Conservation (phyloP, 2,797 vertebrate species). For the Hydrolagus colliei region DNA sequence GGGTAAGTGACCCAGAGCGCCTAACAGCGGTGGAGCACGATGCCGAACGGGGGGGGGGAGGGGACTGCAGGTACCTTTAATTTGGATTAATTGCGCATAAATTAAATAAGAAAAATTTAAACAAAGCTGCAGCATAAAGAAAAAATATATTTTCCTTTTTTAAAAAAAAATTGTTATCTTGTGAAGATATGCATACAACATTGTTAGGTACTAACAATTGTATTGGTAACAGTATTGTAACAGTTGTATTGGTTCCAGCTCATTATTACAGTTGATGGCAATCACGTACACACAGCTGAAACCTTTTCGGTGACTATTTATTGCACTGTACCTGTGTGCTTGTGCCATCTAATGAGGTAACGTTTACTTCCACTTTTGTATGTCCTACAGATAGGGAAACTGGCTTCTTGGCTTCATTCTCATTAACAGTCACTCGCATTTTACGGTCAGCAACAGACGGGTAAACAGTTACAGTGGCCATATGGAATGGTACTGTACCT, state of each 20-base stretch:
- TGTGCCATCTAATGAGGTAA: conserved; percentile 60
- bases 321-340: conserved; percentile 50
- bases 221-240: too few species aligned
- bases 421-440: conserved; percentile 49
- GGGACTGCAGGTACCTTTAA: too few species aligned
- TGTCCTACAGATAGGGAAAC: conserved; percentile 47
- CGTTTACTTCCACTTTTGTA: conserved; percentile 47
- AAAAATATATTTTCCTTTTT: too few species aligned
- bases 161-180: too few species aligned
- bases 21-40: too few species aligned
- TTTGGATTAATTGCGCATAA: too few species aligned
- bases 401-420: conserved; percentile 31
- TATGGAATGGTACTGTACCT: conserved; percentile 46
- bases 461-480: conserved; percentile 41
- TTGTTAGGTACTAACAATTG: too few species aligned
- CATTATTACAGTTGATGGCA: background rate
- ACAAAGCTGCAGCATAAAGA: too few species aligned
- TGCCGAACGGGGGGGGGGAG: too few species aligned
- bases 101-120: too few species aligned
- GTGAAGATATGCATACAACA: too few species aligned
- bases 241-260: background rate
- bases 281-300: background rate
- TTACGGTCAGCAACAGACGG: conserved; percentile 45
- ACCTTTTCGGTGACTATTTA: background rate
- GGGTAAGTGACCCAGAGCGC: too few species aligned